phyloP scores from a whole-genome alignment of 2,888 invertebrate genomes.

The Chaitophorus viminalis region DNA sequence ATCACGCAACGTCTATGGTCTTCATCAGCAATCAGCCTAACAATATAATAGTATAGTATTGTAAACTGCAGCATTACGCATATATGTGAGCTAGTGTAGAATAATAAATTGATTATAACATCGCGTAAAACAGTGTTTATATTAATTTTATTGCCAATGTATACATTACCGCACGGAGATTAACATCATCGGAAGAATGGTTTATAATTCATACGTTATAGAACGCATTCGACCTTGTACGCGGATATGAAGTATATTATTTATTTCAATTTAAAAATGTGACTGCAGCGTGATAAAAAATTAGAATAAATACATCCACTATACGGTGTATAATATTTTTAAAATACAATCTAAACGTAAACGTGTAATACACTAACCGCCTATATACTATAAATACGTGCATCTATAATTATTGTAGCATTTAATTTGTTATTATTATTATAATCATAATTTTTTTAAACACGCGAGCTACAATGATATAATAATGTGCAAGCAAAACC shows the following conservation, averaged over 20 bases:
- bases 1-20: no score
- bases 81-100: no score
- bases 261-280: background rate
- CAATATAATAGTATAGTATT: no score
- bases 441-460: background rate
- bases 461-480: slow-evolving; percentile 23
- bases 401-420: background rate
- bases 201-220: no score
- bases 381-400: no score
- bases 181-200: background rate
- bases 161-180: background rate
- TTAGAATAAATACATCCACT: background rate
- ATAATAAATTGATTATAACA: no score
- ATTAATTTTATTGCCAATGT: background rate
- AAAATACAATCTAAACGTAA: background rate
- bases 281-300: background rate
- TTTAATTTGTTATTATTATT: slow-evolving; percentile 5
- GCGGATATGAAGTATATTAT: background rate
- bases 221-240: background rate
- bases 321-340: background rate
- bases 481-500: slow-evolving; percentile 26
- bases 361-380: background rate
- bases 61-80: no score
- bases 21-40: no score
- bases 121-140: background rate